Conservation (phyloP, 2,888 invertebrate genomes). For the Oligia latruncula region DNA sequence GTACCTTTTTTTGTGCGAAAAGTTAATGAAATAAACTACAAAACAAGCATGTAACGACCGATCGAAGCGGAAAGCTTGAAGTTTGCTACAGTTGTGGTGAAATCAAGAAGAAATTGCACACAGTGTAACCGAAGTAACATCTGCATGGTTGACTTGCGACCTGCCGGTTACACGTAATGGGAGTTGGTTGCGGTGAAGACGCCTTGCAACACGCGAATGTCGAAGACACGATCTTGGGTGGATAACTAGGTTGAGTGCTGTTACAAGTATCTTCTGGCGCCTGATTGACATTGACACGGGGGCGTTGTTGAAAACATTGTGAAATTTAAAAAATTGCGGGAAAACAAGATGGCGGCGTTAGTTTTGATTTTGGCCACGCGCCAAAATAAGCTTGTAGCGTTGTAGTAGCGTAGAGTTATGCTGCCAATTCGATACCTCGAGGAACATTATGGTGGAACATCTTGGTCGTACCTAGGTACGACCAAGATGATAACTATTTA, state of each 20-base stretch:
- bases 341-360: background rate
- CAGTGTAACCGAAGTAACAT: constrained; percentile 33
- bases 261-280: background rate
- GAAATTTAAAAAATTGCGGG: background rate
- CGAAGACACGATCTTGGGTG: constrained; percentile 4
- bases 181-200: constrained; percentile 27
- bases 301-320: background rate
- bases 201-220: constrained; percentile 25
- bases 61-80: constrained; percentile 4
- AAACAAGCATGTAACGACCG: background rate
- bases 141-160: constrained; percentile 50
- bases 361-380: background rate
- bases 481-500: background rate
- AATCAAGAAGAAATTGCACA: constrained; percentile 44
- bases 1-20: too few relatives aligned
- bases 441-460: background rate
- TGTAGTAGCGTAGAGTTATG: background rate
- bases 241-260: background rate
- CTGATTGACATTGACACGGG: background rate
- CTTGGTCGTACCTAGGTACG: background rate
- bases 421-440: background rate
- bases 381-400: background rate
- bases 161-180: constrained; percentile 11
- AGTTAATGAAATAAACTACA: too few relatives aligned
- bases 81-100: constrained; percentile 30